Percentiles rank a stretch among this genome's conserved stretches.
Conservation (phyloP, 2,113 vertebrate species). For the Podarcis raffonei region DNA sequence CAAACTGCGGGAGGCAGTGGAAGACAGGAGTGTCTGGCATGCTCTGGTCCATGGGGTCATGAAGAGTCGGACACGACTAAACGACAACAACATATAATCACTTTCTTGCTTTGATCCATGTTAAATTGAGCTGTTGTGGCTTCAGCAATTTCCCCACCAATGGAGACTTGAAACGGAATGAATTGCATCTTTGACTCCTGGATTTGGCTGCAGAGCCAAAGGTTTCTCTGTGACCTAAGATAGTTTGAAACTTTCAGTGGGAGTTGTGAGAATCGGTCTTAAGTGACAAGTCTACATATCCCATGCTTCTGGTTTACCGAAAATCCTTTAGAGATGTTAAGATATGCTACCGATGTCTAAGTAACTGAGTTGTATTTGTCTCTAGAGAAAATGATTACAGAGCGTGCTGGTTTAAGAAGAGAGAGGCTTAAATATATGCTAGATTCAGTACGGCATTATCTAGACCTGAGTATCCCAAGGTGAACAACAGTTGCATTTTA, state of each 20-base stretch:
- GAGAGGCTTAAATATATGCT: accelerated
- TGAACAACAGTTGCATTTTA: not conserved
- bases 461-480: not conserved
- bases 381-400: not conserved
- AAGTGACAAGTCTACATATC: not conserved
- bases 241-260: not conserved
- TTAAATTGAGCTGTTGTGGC: not conserved
- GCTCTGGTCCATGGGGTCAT: too few species aligned
- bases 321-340: not conserved
- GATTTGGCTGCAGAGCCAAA: not conserved
- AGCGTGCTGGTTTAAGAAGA: not conserved
- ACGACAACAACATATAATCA: too few species aligned
- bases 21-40: too few species aligned
- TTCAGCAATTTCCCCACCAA: not conserved
- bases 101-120: not conserved
- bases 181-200: not conserved
- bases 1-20: too few species aligned
- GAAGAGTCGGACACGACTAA: too few species aligned
- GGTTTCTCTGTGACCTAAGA: not conserved
- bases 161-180: not conserved
- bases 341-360: accelerated
- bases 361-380: not conserved
- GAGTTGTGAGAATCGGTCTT: not conserved
- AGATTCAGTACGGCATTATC: not conserved
- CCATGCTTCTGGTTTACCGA: not conserved